Conservation (phyloP, 2,797 vertebrate species). For the Sebastes baramenuke region DNA sequence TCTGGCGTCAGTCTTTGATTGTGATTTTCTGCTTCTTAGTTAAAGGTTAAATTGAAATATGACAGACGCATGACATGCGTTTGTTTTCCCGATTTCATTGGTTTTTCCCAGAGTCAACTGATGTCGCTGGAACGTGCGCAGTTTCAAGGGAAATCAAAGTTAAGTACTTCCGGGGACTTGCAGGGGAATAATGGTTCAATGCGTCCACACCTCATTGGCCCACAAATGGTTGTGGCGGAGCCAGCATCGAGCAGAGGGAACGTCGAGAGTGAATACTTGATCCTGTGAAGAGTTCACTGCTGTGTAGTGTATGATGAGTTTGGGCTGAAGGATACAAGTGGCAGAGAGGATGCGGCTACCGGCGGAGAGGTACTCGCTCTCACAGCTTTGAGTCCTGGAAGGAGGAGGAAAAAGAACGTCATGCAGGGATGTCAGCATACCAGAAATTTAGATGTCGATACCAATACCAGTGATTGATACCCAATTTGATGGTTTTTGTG, state of each 20-base stretch:
- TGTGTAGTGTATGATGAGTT: constrained; percentile 73
- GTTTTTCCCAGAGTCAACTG: neutral
- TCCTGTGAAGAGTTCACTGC: constrained; percentile 72
- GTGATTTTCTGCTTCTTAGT: neutral
- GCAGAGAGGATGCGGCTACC: constrained; percentile 79
- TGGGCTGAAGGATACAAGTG: constrained; percentile 77
- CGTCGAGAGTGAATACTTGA: constrained; percentile 77
- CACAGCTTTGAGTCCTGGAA: constrained; percentile 62
- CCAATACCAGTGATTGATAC: too few relatives aligned
- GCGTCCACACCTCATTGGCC: constrained; percentile 76
- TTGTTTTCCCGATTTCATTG: constrained; percentile 42
- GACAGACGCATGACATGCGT: neutral
- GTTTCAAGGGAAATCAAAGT: neutral
- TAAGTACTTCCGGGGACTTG: neutral
- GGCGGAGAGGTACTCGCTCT: constrained; percentile 78
- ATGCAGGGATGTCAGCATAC: neutral
- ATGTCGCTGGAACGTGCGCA: neutral
- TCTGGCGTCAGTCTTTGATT: constrained; percentile 8
- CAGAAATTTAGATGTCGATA: too few relatives aligned
- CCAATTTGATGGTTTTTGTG: too few relatives aligned
- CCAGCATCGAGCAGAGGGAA: constrained; percentile 75
- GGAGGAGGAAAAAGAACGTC: constrained; percentile 5
- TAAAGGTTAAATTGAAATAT: constrained; percentile 1
- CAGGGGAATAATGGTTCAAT: neutral
- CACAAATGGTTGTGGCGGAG: constrained; percentile 77